A percentile compares a stretch with the other conserved stretches of the same genome.
Evolutionary conservation across 1,140 invertebrate genomes (phyloP).

Genomic region (Papilio polytes): DNA sequence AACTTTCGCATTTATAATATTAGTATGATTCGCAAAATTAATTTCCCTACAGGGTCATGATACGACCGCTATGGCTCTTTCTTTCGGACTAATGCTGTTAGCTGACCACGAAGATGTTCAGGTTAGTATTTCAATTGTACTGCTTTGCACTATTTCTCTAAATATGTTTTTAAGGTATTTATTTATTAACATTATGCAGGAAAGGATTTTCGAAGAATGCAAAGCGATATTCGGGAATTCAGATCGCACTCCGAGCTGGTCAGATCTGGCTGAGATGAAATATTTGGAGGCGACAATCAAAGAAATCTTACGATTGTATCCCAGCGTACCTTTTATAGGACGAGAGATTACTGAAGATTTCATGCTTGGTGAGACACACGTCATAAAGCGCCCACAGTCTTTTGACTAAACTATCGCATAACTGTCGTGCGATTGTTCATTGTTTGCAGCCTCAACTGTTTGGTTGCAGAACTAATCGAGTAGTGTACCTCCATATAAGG

Average conservation of each 20-base stretch:
- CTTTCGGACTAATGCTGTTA: conserved; percentile 69
- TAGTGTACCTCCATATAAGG: too few species aligned
- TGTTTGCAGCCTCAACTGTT: too few species aligned
- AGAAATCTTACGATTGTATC: conserved; percentile 86
- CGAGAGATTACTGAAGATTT: conserved; percentile 84
- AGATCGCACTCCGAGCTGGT: conserved; percentile 61
- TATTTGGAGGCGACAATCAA: conserved; percentile 87
- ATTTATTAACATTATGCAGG: conserved; percentile 39
- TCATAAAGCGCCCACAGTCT: too few species aligned
- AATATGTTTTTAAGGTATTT: not conserved
- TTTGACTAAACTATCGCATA: too few species aligned
- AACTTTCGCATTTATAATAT: too few species aligned
- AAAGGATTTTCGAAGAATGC: conserved; percentile 85
- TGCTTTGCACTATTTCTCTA: not conserved
- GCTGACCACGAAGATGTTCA: conserved; percentile 84
- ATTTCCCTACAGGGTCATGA: conserved; percentile 75
- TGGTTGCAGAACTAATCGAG: too few species aligned
- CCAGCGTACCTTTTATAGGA: conserved; percentile 86
- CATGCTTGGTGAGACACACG: conserved; percentile 55
- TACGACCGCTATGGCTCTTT: conserved; percentile 70
- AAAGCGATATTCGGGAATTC: conserved; percentile 84
- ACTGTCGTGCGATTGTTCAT: too few species aligned
- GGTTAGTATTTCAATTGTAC: conserved; percentile 41
- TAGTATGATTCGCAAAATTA: not conserved
- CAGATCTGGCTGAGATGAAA: conserved; percentile 84